A percentile compares a stretch with the other conserved stretches of the same genome.
phyloP scores from a whole-genome alignment of 2,113 vertebrate genomes.

The Psittacula cyanocephala region DNA sequence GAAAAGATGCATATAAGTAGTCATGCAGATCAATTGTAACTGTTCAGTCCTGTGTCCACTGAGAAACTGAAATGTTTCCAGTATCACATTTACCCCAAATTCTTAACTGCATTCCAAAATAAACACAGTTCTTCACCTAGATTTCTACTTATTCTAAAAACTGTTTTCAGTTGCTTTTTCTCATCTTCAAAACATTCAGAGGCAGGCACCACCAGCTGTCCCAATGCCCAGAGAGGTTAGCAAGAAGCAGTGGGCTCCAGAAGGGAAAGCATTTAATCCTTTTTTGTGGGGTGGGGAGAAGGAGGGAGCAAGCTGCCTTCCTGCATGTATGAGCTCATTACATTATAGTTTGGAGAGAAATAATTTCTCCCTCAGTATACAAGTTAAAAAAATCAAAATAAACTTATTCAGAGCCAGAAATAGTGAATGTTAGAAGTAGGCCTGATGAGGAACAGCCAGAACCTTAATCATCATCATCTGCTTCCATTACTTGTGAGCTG shows the following conservation, averaged over 20 bases:
- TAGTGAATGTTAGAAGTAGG: neutral
- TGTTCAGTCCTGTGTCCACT: neutral
- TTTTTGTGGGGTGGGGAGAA: neutral
- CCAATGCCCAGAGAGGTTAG: neutral
- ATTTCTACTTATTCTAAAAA: neutral
- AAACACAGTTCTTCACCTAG: neutral
- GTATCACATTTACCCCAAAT: neutral
- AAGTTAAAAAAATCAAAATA: neutral
- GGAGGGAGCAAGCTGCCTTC: neutral
- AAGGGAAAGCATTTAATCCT: neutral
- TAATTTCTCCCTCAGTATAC: neutral
- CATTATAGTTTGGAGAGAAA: neutral
- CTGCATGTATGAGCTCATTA: neutral
- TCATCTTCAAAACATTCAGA: neutral
- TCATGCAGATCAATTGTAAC: neutral
- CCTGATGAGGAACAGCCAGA: neutral
- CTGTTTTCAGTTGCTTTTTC: neutral
- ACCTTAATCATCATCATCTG: fast-evolving
- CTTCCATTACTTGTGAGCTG: neutral
- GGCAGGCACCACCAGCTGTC: neutral
- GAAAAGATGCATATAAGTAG: neutral
- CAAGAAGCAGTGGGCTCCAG: neutral
- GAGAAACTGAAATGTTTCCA: neutral
- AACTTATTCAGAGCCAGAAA: neutral
- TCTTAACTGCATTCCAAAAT: neutral